A percentile compares a stretch with the other conserved stretches of the same genome.
phyloP scores from a whole-genome alignment of 1,140 invertebrate species.

The Lucilia sericata region DNA sequence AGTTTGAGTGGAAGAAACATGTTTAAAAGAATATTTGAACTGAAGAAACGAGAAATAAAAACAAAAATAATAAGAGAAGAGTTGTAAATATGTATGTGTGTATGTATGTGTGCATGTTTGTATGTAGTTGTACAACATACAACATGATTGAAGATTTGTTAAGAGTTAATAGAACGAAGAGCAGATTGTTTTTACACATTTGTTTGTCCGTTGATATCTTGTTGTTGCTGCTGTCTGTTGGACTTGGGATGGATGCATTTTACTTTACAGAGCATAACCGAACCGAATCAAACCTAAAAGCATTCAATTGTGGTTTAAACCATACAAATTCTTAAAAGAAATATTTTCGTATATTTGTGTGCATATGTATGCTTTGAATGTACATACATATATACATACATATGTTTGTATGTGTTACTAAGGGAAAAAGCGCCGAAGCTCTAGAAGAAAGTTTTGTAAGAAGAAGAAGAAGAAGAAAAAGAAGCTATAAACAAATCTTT shows the following conservation, averaged over 20 bases:
- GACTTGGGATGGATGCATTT: conserved; percentile 2
- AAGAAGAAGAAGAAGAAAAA: background rate
- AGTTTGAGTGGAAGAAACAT: background rate
- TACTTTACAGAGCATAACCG: conserved; percentile 16
- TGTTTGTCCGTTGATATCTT: background rate
- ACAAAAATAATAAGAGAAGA: too few relatives aligned
- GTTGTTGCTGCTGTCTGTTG: background rate
- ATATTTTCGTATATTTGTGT: background rate
- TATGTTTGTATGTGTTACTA: background rate
- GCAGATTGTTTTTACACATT: conserved; percentile 4
- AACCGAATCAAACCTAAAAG: background rate
- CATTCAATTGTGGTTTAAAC: background rate
- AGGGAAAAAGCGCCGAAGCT: background rate
- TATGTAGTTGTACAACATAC: background rate
- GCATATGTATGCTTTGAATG: background rate
- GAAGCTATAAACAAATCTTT: background rate
- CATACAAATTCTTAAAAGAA: background rate
- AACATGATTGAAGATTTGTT: conserved; percentile 23
- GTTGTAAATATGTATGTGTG: too few relatives aligned
- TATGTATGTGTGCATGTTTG: too few relatives aligned
- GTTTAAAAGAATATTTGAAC: background rate
- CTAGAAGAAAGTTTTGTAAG: background rate
- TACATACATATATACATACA: too few relatives aligned
- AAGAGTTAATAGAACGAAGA: background rate
- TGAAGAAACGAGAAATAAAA: too few relatives aligned